These are phyloP conservation scores for Bradypodion ventrale DNA, from an alignment of 2,797 vertebrate species.

Conservation along the genomic window DNA sequence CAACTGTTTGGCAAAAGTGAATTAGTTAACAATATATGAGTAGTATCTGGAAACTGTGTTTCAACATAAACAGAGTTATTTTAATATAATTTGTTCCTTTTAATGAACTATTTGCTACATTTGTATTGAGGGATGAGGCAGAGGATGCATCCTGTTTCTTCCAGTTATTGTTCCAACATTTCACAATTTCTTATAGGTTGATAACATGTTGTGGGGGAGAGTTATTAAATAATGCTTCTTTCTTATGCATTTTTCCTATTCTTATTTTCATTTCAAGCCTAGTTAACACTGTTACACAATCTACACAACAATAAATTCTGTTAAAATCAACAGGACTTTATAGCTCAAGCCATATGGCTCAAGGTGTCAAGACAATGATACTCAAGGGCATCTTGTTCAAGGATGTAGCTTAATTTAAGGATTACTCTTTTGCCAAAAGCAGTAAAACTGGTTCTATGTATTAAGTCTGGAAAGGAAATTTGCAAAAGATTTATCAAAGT, in stretches of 20 bases:
- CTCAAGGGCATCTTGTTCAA: neutral
- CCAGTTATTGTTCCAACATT: conserved; percentile 2
- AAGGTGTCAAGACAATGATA: neutral
- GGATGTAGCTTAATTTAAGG: no score
- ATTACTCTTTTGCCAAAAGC: neutral
- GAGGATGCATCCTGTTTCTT: conserved; percentile 43
- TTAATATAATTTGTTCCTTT: conserved; percentile 42
- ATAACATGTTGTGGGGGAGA: conserved; percentile 7
- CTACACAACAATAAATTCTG: neutral
- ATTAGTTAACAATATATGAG: conserved; percentile 52
- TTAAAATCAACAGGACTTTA: neutral
- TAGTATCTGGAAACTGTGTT: conserved; percentile 51
- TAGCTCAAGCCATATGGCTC: neutral
- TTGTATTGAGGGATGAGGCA: conserved; percentile 26
- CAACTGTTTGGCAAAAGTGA: neutral
- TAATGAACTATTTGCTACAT: conserved; percentile 47
- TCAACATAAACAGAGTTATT: conserved; percentile 50
- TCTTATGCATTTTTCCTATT: conserved; percentile 20
- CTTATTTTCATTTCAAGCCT: conserved; percentile 12
- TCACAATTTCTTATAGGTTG: conserved; percentile 14
- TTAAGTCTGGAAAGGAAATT: neutral
- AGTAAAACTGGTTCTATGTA: neutral
- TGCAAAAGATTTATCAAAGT: neutral
- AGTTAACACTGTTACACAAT: conserved; percentile 32
- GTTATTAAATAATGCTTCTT: neutral